These are phyloP conservation scores for Perca schrenkii DNA, from an alignment of 2,113 vertebrate species.

Conservation along the genomic window DNA sequence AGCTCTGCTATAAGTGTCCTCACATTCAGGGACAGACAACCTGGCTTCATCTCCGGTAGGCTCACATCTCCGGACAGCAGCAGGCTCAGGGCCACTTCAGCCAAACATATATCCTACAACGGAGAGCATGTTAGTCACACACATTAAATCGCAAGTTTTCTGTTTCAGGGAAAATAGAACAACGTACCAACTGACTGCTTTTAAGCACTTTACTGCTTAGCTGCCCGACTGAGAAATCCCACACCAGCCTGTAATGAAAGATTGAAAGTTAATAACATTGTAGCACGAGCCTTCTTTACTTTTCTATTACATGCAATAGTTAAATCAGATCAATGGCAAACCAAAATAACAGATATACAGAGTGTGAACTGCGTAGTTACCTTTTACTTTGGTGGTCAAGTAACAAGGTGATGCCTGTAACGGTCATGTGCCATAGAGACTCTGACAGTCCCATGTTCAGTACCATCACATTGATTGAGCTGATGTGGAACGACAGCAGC, in stretches of 20 bases:
- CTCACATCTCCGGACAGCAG: conserved; percentile 88
- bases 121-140: background rate
- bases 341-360: background rate
- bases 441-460: conserved; percentile 92
- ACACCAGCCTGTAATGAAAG: conserved; percentile 84
- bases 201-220: conserved; percentile 96
- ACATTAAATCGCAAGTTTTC: background rate
- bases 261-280: background rate
- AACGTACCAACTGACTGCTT: conserved; percentile 93
- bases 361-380: conserved; percentile 43
- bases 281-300: background rate
- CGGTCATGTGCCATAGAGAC: conserved; percentile 95
- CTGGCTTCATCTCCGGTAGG: conserved; percentile 85
- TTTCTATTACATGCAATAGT: background rate
- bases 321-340: background rate
- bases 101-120: conserved; percentile 91
- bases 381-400: conserved; percentile 89
- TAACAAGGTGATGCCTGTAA: conserved; percentile 88
- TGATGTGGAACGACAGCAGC: conserved; percentile 93
- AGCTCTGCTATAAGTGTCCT: conserved; percentile 90
- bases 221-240: conserved; percentile 90
- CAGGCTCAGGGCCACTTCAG: conserved; percentile 91
- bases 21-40: conserved; percentile 82
- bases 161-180: background rate
- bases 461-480: conserved; percentile 95